Base-by-base conservation (phyloP, 1,140 invertebrate genomes). In the Trachelipus rathkii region DNA sequence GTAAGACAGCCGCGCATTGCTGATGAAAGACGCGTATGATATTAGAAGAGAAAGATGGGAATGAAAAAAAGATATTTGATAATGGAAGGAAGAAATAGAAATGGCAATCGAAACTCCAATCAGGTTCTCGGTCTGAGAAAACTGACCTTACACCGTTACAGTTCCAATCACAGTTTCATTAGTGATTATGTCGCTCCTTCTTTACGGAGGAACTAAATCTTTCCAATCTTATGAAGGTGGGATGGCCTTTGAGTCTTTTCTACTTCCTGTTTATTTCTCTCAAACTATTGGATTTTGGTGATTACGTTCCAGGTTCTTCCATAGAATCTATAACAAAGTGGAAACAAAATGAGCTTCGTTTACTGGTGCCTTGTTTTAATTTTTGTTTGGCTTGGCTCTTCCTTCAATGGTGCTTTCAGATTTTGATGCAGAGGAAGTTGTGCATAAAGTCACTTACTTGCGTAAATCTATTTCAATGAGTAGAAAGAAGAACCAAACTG, bases 221-320 rank as follows among this genome's bases (percentile, higher is more conserved):
- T 99, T 99, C 85, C 82, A 85, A 8, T 90, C 93, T 83, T 92
- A 92, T 84, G 88, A 93, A 82, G 86, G 91, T 68, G 98, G 96
- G 96, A 92, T 89, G 43, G 89, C 95, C 33, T 86, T 98, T 15
- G 95, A 98, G 83, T 94, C 94, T n/a, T 24, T 91, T 92, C 80
- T 98, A 96, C 85, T 98, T 97, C 84, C 97, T 95, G 83, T 97
- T 96, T 86, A 94, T 95, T 23, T 95, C 89, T 0, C 84, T 90
- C 53, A 86, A 84, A 70, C 86, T 85, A 44, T 88, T 89, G 75
- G 89, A 90, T 4, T 75, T 91, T 81, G 89, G 90, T 50, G 89
- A 90, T 83, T 86, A 89, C 24, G 88, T 89, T 24, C 89, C 89
- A 10, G 89, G 89, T 8, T 83, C 82, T 10, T 86, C 86, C 8